Conservation (phyloP, 2,113 vertebrate species). For the Salminus brasiliensis region DNA sequence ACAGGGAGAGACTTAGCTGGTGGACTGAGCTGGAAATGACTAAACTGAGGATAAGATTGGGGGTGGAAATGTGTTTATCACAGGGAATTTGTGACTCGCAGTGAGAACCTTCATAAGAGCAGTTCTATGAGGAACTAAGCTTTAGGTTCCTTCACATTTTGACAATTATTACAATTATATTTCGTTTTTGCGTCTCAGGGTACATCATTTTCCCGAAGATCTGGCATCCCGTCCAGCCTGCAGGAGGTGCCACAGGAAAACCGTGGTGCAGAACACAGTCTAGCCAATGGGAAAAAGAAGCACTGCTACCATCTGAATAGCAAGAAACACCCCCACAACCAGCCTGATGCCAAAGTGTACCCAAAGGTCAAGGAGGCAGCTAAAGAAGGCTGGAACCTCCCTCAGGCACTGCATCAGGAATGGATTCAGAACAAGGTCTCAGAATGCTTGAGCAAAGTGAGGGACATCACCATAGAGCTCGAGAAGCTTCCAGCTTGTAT, state of each 20-base stretch:
- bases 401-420: conserved; percentile 79
- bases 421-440: conserved; percentile 81
- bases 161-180: too few relatives aligned
- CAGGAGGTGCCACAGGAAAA: conserved; percentile 81
- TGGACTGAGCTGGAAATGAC: too few relatives aligned
- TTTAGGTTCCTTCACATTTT: too few relatives aligned
- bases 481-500: conserved; percentile 73
- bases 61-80: not conserved
- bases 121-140: too few relatives aligned
- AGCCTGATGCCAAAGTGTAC: conserved; percentile 88
- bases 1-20: too few relatives aligned
- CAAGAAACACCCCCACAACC: conserved; percentile 95
- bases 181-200: conserved; percentile 79
- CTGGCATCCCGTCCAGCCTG: conserved; percentile 86
- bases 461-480: conserved; percentile 77
- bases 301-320: conserved; percentile 94
- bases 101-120: too few relatives aligned
- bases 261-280: conserved; percentile 76
- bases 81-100: not conserved
- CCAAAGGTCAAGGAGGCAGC: conserved; percentile 78
- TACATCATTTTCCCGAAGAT: conserved; percentile 91
- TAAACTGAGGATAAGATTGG: too few relatives aligned
- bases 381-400: too few relatives aligned
- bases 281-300: conserved; percentile 82
- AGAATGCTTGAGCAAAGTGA: conserved; percentile 80